phyloP scores from a whole-genome alignment of 2,797 vertebrate species.

The Mycteria americana region DNA sequence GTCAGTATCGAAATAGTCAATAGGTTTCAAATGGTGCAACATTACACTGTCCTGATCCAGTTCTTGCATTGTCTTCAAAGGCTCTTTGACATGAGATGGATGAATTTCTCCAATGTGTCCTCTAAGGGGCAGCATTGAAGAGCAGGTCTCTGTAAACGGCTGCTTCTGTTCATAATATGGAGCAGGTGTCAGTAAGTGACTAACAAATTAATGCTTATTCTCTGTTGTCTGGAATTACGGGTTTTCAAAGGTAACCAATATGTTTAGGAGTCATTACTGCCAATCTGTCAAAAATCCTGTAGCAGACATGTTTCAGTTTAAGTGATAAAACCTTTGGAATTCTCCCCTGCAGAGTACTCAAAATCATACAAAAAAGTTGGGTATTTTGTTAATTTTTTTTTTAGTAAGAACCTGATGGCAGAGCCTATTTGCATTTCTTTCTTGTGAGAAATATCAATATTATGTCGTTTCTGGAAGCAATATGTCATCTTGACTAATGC shows the following conservation, averaged over 20 bases:
- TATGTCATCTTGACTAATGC: not conserved
- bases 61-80: not conserved
- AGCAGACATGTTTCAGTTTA: not conserved
- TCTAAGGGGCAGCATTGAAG: constrained; percentile 60
- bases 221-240: not conserved
- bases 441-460: not conserved
- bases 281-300: not conserved
- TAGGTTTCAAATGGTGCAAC: not conserved
- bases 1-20: not conserved
- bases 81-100: not conserved
- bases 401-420: not conserved
- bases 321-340: not conserved
- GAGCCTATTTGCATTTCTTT: not conserved
- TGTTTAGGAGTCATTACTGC: not conserved
- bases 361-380: not conserved
- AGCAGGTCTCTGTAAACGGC: not conserved
- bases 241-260: not conserved
- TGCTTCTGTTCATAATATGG: not conserved
- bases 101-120: constrained; percentile 27
- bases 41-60: not conserved
- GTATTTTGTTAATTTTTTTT: not conserved
- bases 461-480: not conserved
- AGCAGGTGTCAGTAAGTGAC: not conserved
- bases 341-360: not conserved
- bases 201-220: not conserved